phyloP scores from a whole-genome alignment of 1,140 invertebrate species.

The Meloidogyne floridensis region DNA sequence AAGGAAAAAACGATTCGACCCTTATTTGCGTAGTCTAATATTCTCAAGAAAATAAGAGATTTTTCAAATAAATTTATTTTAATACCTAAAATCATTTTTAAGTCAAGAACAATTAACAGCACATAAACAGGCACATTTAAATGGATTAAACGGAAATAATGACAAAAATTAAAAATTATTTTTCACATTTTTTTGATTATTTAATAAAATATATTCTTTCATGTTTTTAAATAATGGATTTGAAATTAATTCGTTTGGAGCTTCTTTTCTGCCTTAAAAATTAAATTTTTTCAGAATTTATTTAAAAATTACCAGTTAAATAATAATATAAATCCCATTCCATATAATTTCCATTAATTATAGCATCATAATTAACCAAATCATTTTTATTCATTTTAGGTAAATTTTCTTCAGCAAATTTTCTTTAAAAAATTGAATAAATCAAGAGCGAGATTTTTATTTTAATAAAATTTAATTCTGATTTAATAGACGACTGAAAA shows the following conservation, averaged over 20 bases:
- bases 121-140: not conserved
- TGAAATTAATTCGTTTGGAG: not conserved
- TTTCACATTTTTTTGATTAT: not conserved
- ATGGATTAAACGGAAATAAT: not conserved
- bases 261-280: not conserved
- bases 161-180: not conserved
- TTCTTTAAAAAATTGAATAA: conserved; percentile 36
- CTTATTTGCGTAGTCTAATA: too few relatives aligned
- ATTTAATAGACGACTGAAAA: too few relatives aligned
- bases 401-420: conserved; percentile 56
- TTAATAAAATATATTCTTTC: not conserved
- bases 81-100: not conserved
- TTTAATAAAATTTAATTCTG: too few relatives aligned
- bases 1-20: too few relatives aligned
- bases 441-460: too few relatives aligned
- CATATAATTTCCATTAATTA: conserved; percentile 65
- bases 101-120: not conserved
- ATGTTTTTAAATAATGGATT: not conserved
- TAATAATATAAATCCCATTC: conserved; percentile 66
- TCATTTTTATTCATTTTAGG: conserved; percentile 40
- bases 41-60: too few relatives aligned
- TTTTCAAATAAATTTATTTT: too few relatives aligned
- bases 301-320: conserved; percentile 42
- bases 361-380: conserved; percentile 55
- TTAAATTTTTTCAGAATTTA: not conserved